phyloP scores from a whole-genome alignment of 2,113 vertebrate species.

The Etia nguti region DNA sequence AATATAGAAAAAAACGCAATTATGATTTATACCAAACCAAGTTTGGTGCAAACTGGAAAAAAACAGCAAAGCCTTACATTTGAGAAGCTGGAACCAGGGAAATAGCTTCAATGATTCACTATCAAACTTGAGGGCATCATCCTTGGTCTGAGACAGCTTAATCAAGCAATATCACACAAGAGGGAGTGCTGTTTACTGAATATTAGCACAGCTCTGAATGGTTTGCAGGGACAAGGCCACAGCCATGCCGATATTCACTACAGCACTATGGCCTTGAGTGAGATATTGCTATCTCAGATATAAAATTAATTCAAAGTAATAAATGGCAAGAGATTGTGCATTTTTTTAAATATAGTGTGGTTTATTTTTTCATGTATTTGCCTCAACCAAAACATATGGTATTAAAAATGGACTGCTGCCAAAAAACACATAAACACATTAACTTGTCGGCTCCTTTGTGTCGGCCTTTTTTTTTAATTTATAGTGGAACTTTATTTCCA shows the following conservation, averaged over 20 bases:
- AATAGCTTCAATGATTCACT: background rate
- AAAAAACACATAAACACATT: background rate
- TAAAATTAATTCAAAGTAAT: background rate
- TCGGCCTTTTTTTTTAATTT: background rate
- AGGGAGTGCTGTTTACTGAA: background rate
- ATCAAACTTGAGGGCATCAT: background rate
- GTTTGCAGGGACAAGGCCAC: background rate
- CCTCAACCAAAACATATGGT: background rate
- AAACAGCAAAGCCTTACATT: background rate
- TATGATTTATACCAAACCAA: background rate
- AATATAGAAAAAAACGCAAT: background rate
- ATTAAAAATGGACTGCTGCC: background rate
- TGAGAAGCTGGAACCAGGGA: background rate
- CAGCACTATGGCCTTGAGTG: background rate
- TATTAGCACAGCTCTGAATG: background rate
- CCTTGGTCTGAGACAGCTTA: background rate
- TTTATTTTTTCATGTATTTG: background rate
- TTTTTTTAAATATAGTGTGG: accelerated
- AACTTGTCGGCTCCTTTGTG: background rate
- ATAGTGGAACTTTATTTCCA: background rate
- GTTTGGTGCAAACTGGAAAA: background rate
- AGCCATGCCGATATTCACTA: background rate
- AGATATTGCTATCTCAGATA: background rate
- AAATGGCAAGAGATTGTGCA: background rate
- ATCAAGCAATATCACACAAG: background rate